Percentiles rank a stretch among this genome's conserved stretches.
These are phyloP conservation scores for Orthosia gracilis DNA, from an alignment of 2,888 invertebrate genomes.

Conservation along the genomic window DNA sequence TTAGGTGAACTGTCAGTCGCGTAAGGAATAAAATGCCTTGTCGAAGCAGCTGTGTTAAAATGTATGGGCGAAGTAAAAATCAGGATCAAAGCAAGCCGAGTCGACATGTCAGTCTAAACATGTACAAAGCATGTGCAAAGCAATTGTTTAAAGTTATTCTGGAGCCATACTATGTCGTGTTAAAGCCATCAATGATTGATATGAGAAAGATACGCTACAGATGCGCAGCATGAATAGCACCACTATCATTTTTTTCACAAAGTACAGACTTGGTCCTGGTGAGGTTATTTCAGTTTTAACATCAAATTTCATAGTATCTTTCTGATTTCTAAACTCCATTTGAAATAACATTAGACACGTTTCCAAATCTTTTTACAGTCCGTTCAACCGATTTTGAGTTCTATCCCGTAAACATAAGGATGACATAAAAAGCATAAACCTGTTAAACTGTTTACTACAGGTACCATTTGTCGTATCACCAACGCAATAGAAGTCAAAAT, in stretches of 20 bases:
- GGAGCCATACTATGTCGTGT: not conserved
- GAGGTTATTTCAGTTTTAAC: not conserved
- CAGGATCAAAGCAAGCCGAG: too few species aligned
- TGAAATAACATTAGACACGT: too few species aligned
- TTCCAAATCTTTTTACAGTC: too few species aligned
- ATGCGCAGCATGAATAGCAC: not conserved
- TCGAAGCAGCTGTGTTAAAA: not conserved
- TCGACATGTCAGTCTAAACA: too few species aligned
- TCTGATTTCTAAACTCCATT: not conserved
- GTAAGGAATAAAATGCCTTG: not conserved
- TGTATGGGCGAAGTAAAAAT: not conserved
- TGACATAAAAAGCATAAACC: too few species aligned
- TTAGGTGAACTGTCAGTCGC: conserved; percentile 43
- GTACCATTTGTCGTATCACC: too few species aligned
- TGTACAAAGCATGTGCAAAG: too few species aligned
- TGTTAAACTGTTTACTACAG: too few species aligned
- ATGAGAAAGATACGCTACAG: not conserved
- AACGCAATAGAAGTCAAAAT: too few species aligned
- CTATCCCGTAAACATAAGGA: too few species aligned
- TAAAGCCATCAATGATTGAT: not conserved
- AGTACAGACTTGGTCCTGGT: not conserved
- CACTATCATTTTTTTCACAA: not conserved
- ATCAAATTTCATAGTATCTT: not conserved
- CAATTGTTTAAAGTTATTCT: not conserved
- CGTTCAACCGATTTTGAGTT: too few species aligned